phyloP scores from a whole-genome alignment of 2,888 invertebrate genomes.

The Cerastis leucographa region DNA sequence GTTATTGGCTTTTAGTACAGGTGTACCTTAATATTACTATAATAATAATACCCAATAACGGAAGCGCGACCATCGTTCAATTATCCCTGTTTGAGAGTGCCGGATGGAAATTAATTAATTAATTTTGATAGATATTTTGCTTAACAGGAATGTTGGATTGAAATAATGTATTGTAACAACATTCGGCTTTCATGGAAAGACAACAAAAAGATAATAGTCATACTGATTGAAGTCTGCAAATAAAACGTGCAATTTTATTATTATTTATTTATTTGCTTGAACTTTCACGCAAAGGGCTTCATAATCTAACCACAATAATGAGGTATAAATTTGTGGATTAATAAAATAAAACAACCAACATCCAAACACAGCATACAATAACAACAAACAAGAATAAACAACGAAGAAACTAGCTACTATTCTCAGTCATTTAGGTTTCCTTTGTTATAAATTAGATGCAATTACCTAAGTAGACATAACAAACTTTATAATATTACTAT shows the following conservation, averaged over 20 bases:
- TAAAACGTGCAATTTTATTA: not conserved
- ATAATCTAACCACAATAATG: not conserved
- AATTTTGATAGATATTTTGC: conserved; percentile 1
- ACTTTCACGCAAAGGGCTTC: not conserved
- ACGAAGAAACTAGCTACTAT: not conserved
- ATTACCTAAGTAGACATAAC: not conserved
- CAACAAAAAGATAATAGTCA: not conserved
- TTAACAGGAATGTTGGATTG: not conserved
- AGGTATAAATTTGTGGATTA: not conserved
- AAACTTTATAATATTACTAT: too few relatives aligned
- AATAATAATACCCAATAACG: not conserved
- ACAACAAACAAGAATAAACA: not conserved
- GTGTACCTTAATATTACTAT: not conserved
- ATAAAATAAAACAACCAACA: not conserved
- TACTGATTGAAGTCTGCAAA: not conserved
- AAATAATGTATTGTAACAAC: not conserved
- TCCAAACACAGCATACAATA: too few relatives aligned
- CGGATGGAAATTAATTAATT: not conserved
- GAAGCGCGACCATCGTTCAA: conserved; percentile 3
- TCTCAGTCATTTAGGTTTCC: not conserved
- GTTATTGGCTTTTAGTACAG: not conserved
- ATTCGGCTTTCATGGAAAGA: not conserved
- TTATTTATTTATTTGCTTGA: not conserved
- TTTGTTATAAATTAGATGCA: not conserved
- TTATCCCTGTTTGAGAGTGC: conserved; percentile 10